Evolutionary conservation across 2,888 invertebrate genomes (phyloP), one percentile per base, ranked within the genome.

Genomic region (Orthonychiurus folsomi): DNA sequence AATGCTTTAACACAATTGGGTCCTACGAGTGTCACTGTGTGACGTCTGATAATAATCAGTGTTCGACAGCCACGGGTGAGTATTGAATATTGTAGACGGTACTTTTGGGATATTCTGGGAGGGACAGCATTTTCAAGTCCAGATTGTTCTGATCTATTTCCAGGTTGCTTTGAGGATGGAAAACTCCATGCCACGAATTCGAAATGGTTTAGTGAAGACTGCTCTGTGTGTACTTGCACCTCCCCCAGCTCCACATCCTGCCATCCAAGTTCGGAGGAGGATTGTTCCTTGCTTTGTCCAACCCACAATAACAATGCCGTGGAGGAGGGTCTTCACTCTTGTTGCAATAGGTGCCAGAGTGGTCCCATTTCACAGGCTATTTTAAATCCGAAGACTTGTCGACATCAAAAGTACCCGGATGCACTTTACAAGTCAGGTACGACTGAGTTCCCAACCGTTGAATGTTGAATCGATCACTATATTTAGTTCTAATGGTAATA

Each of bases 1-100:
- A 82, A 71, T 93, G 92, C 78, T 80, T 86, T 72, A 92, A 92
- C 77, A 85, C 82, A 9, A 84, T 87, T 56, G 92, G 93, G 57
- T 83, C 87, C 61, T 92, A 87, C 78, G 80, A 82, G 73, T 92
- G 93, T 78, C 80, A 83, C 73, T 92, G 91, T 77, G 78, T 78
- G 18, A 67, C 75, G 37, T 80, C 79, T 18, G 69, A 66, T 58
- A 70, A 68, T 61, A 67, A 70, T 60, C 65, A 72, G 63, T 77
- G 77, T 71, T 74, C 75, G 60, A 67, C 74, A 69, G 75, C 76
- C 76, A 73, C 69, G 71, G n/a, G 9, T 28, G n/a, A 28, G n/a
- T 26, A n/a, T n/a, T n/a, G n/a, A n/a, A n/a, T n/a, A n/a, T n/a
- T n/a, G n/a, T n/a, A n/a, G n/a, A n/a, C n/a, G n/a, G n/a, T n/a